Evolutionary conservation across 2,888 invertebrate species (phyloP), one percentile per base, ranked within the genome.

Genomic region (Eupithecia dodoneata): DNA sequence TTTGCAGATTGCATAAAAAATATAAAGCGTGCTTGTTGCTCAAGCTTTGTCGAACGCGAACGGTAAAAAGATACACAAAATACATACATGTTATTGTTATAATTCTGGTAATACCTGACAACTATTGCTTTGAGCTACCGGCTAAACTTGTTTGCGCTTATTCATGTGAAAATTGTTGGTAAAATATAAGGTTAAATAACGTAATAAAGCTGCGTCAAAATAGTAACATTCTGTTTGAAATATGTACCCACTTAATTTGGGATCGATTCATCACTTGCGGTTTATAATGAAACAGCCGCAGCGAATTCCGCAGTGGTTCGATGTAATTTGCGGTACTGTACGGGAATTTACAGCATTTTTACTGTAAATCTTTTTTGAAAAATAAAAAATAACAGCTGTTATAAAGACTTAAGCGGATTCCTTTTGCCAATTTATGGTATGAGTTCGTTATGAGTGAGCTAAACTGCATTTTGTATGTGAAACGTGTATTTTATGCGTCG

Each of bases 231-330:
- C 84, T 83, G 81, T 86, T 83, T 83, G 81, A 85, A 84, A 85
- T 79, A 80, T 80, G 75, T 78, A 63, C 74, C 79, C 81, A 83
- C 84, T 86, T 85, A 88, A 89, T 88, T 89, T 84, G 83, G 86
- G 85, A 88, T 88, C 85, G 87, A 87, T 90, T 87, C 88, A 87
- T 87, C 84, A 89, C 87, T 85, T 87, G 93, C 83, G 91, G 92
- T 89, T 89, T 88, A 87, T 91, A 91, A 92, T 92, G 91, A 91
- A 91, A 90, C 86, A 84, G 85, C 87, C 89, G 83, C 89, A 88
- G 83, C 87, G 86, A 88, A 91, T 91, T 91, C 90, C 88, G 87
- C 87, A 88, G 89, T 84, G 88, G 90, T 86, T 79, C 77, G 81
- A 85, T 86, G 86, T 90, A 89, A 92, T 92, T 93, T 92, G 93